These are phyloP conservation scores for Koerneria pararmatus DNA, from an alignment of 2,888 invertebrate genomes.

Conservation along the genomic window DNA sequence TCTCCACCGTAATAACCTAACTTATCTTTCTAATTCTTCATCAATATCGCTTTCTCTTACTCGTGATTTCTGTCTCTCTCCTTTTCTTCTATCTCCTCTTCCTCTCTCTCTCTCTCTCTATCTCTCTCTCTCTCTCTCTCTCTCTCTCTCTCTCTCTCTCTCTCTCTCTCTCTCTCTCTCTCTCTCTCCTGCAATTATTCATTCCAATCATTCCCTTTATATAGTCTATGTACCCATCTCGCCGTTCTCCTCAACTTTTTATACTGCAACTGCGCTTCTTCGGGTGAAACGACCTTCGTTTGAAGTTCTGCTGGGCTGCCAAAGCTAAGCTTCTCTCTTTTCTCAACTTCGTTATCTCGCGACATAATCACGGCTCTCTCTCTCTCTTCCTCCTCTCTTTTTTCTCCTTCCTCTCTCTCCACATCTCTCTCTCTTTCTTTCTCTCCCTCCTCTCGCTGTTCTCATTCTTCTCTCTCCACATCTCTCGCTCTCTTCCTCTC, in stretches of 20 bases:
- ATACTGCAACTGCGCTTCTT: too few species aligned
- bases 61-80: conserved; percentile 1
- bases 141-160: conserved; percentile 6
- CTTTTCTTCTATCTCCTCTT: conserved; percentile 7
- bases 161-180: conserved; percentile 6
- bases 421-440: conserved; percentile 13
- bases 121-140: conserved; percentile 6
- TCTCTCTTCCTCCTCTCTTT: conserved; percentile 6
- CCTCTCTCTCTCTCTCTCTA: conserved; percentile 3
- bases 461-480: neutral
- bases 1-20: too few species aligned
- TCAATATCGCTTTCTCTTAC: neutral
- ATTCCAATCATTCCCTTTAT: too few species aligned
- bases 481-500: neutral
- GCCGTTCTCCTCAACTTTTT: too few species aligned
- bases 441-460: conserved; percentile 9
- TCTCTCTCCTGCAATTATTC: too few species aligned
- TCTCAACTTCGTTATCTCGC: too few species aligned
- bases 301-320: too few species aligned
- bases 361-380: too few species aligned
- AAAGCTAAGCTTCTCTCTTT: too few species aligned
- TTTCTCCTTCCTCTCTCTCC: conserved; percentile 12
- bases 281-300: too few species aligned
- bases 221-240: too few species aligned
- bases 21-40: conserved; percentile 17